Evolutionary conservation across 2,113 vertebrate species (phyloP), one percentile per base, ranked within the genome.

Genomic region (Siniperca chuatsi): DNA sequence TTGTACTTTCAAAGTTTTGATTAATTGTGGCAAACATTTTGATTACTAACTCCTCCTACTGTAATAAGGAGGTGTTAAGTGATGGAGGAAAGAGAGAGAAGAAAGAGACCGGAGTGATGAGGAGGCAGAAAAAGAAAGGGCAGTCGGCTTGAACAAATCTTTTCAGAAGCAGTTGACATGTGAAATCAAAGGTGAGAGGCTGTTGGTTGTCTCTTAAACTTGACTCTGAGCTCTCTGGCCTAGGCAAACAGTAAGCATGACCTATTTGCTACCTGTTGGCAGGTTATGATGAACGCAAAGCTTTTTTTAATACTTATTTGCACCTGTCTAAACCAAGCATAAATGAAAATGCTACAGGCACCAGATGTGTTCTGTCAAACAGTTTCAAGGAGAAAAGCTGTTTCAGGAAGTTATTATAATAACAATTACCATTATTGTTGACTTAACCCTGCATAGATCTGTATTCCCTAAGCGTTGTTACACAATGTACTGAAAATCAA

Each of bases 241-340:
- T 4, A 16, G 35, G 13, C n/a, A 57, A 75, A 78, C 42, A 57
- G 23, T 13, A 61, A 42, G 42, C 52, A 25, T 44, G n/a, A 82
- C 29, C 42, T 54, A 6, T 76, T 42, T 73, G 16, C 10, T 44
- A 40, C 83, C 62, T 64, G 85, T 79, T 79, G 58, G 21, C 78
- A 78, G 50, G 74, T 88, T 90, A 21, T 78, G 21, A 40, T 55
- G 57, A 48, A 64, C 64, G 69, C 42, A 81, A 48, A 46, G 16
- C 33, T 20, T 13, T 35, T 54, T 21, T 20, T 15, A 48, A 15
- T 13, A 9, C 4, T 15, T 48, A 48, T 52, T 8, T 54, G 4
- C 29, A 42, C 23, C n/a, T 57, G 18, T 58, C 1, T 8, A 61
- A 57, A 21, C 29, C 1, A 60, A 18, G 6, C 23, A 46, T 64